Percentiles rank a stretch among this genome's conserved stretches.
Conservation (phyloP, 2,888 invertebrate genomes). For the Podotricha telesiphe region DNA sequence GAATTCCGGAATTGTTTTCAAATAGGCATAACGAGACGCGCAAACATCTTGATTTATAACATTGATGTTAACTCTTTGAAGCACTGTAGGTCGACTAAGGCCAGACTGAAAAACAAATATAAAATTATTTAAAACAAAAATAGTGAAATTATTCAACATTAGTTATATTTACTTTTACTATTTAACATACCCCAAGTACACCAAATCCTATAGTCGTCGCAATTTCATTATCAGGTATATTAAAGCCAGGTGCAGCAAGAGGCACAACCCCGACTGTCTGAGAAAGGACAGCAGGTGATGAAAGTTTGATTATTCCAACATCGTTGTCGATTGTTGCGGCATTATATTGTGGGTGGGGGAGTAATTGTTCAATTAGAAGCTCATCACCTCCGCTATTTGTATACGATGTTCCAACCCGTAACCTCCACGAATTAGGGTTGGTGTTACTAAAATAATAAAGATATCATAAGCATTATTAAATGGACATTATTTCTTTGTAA, state of each 20-base stretch:
- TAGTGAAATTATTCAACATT: no score
- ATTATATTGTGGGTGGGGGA: background rate
- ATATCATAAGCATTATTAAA: background rate
- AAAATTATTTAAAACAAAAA: no score
- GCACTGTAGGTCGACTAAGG: background rate
- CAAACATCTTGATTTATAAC: conserved; percentile 1
- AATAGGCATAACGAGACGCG: conserved; percentile 1
- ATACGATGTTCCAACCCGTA: background rate
- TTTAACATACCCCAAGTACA: conserved; percentile 1
- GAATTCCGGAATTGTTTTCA: conserved; percentile 18
- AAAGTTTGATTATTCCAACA: conserved; percentile 3
- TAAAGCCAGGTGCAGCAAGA: background rate
- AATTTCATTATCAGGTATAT: background rate
- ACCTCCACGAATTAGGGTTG: background rate
- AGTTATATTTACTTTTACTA: no score
- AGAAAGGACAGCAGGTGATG: background rate
- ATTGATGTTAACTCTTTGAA: conserved; percentile 2
- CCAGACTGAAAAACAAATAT: conserved; percentile 6
- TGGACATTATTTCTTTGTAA: no score
- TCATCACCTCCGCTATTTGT: background rate
- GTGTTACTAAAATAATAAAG: background rate
- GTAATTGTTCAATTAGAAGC: background rate
- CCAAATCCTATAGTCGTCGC: conserved; percentile 10
- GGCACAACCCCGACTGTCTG: background rate
- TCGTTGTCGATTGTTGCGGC: background rate